phyloP scores from a whole-genome alignment of 2,888 invertebrate genomes.

The Heterodera filipjevi region DNA sequence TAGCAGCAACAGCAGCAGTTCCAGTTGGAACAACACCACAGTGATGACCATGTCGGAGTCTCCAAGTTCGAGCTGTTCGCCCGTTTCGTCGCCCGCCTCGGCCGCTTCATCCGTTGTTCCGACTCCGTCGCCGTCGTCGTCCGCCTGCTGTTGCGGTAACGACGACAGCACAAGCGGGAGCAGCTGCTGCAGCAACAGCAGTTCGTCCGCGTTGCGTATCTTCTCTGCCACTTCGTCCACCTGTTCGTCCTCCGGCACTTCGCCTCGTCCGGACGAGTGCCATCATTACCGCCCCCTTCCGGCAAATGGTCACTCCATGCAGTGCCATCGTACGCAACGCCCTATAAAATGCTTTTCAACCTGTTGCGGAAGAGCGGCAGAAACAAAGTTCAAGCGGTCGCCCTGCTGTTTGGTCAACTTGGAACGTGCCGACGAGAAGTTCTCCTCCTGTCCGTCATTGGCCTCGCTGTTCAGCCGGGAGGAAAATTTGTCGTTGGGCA shows the following conservation, averaged over 20 bases:
- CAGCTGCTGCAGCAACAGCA: not conserved
- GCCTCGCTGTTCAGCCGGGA: conserved; percentile 5
- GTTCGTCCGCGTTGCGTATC: conserved; percentile 1
- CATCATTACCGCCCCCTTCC: not conserved
- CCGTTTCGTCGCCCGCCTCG: not conserved
- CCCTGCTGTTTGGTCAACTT: conserved; percentile 7
- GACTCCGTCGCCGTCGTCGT: not conserved
- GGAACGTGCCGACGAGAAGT: not conserved
- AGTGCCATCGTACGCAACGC: not conserved
- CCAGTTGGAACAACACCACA: not conserved
- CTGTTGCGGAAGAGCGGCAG: not conserved
- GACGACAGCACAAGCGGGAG: not conserved
- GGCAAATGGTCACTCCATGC: too few species aligned
- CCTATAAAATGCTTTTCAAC: not conserved
- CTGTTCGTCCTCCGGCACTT: not conserved
- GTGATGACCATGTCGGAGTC: not conserved
- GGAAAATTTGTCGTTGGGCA: not conserved
- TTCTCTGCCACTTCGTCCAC: not conserved
- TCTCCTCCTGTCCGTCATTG: not conserved
- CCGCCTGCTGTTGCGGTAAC: not conserved
- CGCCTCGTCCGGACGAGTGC: conserved; percentile 2
- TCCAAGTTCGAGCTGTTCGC: not conserved
- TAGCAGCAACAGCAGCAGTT: not conserved
- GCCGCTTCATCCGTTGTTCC: not conserved
- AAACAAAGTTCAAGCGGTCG: not conserved